Evolutionary conservation across 1,140 invertebrate species (phyloP), one percentile per base, ranked within the genome.

Genomic region (Camponotus pennsylvanicus): DNA sequence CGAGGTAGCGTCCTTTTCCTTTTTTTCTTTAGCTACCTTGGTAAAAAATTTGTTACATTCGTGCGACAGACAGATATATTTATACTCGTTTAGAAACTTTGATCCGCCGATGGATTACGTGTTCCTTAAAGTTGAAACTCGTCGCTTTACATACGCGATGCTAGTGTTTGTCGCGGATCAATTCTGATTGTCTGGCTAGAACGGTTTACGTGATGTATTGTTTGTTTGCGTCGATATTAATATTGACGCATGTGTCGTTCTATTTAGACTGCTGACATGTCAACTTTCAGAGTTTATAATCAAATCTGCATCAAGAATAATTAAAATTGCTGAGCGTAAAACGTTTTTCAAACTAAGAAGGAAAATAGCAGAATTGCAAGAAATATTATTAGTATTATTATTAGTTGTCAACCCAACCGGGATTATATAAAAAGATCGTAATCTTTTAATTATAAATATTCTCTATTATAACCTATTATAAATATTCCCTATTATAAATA

Each of bases 1-100:
- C 5, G 93, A 95, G 88, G 94, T 94, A 86, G 80, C 13, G 13
- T 49, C 27, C 27, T 49, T 11, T 40, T 18, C 15, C n/a, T 40
- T 40, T 1, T 27, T 18, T 27, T 61, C 15, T n/a, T 4, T 64
- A 3, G 37, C 3, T 40, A 6, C 15, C 3, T 42, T 57, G 2
- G 18, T 32, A 40, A 11, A 18, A 71, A 55, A 71, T 61, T 55
- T 7, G 15, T 18, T 13, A n/a, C 18, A 2, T 1, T 15, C 32
- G 59, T 18, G 5, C 32, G n/a, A 71, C 13, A 37, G 15, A 2
- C 9, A 59, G 13, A 49, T 49, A 49, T 71, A 57, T 40, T 55
- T 71, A 21, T 55, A 71, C 45, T 34, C 13, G 7, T 61, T 18
- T 11, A 27, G n/a, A 52, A 8, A 15, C n/a, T 67, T 67, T 37